Base-by-base conservation (phyloP, 2,797 vertebrate species). In the Botia almorhae region DNA sequence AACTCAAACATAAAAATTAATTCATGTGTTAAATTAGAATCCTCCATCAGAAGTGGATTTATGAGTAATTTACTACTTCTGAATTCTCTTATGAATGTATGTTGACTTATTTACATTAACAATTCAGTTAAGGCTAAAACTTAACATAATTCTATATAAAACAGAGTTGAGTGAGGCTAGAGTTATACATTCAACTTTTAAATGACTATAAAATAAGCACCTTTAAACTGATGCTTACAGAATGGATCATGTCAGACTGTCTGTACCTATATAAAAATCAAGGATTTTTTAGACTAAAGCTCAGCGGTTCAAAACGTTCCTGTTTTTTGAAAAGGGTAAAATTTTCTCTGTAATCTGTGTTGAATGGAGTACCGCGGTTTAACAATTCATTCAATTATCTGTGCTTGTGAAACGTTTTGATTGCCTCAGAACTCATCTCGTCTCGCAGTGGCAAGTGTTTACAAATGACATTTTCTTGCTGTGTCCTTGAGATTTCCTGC, bases 401-500 rank as follows among this genome's bases (percentile, higher is more conserved):
- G 78, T 33, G 70, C 48, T 74, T 7, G 50, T 68, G 63, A 33
- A 80, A 17, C 36, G 56, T 58, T 74, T 68, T 48, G 78, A 80
- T 74, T 65, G 61, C 78, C 7, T 29, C 36, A 73, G 60, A 80
- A 73, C 36, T 64, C 78, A 67, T 80, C 78, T 80, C 39, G 53
- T n/a, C 63, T 73, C 78, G 53, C 77, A 72, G 58, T 72, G 19
- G 58, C 69, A 64, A 80, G 50, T 67, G 70, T 74, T 80, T 80
- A 80, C 70, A 67, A 80, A 80, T 80, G 21, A 17, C 70, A 50
- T 58, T 67, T 80, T 74, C 78, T 80, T 56, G 78, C 61, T 58
- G 70, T 48, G 70, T 80, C 78, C 78, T 80, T 80, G 78, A 80
- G 78, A 74, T 23, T 56, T 29, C 78, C 78, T 33, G 78, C 61